Evolutionary conservation across 2,888 invertebrate species (phyloP).

Genomic region (Drosophila stalkeri): DNA sequence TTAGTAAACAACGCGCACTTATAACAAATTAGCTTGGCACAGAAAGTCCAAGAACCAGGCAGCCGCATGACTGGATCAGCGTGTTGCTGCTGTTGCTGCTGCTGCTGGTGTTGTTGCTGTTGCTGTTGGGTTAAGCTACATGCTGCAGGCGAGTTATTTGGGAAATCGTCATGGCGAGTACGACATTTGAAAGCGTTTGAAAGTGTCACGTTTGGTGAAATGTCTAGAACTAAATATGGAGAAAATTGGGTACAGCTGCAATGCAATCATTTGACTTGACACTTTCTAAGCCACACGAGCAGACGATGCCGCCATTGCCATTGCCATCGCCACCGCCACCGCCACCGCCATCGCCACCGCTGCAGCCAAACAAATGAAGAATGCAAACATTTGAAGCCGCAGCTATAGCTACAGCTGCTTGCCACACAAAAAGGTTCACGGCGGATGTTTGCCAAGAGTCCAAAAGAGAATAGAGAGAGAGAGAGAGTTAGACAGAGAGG

Average conservation of each 20-base stretch:
- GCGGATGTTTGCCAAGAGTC: conserved; percentile 70
- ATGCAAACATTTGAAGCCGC: conserved; percentile 62
- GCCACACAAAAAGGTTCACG: conserved; percentile 54
- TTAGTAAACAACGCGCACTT: conserved; percentile 57
- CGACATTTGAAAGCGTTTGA: conserved; percentile 74
- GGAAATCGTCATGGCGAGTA: conserved; percentile 55
- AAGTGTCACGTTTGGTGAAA: conserved; percentile 77
- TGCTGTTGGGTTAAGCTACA: conserved; percentile 23
- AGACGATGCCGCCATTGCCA: conserved; percentile 9
- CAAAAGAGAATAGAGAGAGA: conserved; percentile 30
- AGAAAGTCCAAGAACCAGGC: conserved; percentile 54
- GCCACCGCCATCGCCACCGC: conserved; percentile 4
- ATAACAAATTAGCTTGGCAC: conserved; percentile 73
- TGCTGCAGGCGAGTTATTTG: conserved; percentile 28
- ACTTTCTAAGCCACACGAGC: conserved; percentile 70
- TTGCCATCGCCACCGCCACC: too few species aligned
- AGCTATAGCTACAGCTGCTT: conserved; percentile 25
- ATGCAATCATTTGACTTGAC: conserved; percentile 76
- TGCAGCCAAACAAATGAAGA: conserved; percentile 53
- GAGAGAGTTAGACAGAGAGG: conserved; percentile 10
- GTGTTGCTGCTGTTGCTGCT: conserved; percentile 10
- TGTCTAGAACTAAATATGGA: conserved; percentile 79
- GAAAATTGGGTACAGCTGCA: conserved; percentile 76
- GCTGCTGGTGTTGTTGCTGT: not conserved
- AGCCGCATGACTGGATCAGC: conserved; percentile 32